phyloP scores from a whole-genome alignment of 2,888 invertebrate genomes.

The Tipula vernalis region DNA sequence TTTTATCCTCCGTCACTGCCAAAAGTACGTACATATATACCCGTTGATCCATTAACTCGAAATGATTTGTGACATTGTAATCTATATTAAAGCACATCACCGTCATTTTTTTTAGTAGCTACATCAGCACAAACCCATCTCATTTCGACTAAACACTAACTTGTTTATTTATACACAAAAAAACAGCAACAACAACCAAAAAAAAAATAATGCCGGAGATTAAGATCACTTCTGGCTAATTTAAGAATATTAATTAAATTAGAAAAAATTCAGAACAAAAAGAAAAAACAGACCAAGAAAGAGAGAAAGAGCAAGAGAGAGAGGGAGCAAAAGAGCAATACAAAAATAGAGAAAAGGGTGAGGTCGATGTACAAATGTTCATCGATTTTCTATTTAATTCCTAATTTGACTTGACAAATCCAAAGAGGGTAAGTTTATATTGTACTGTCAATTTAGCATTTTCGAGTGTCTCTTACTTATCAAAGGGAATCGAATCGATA shows the following conservation, averaged over 20 bases:
- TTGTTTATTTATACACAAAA: not conserved
- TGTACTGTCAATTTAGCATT: not conserved
- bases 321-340: not conserved
- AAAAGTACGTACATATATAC: not conserved
- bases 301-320: not conserved
- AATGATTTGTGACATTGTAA: not conserved
- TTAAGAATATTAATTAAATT: not conserved
- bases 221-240: not conserved
- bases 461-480: not conserved
- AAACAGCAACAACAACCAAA: not conserved
- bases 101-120: not conserved
- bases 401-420: not conserved
- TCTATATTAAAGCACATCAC: not conserved
- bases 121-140: not conserved
- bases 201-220: not conserved
- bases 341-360: not conserved
- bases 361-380: not conserved
- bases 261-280: not conserved
- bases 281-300: not conserved
- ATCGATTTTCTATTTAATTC: not conserved
- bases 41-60: not conserved
- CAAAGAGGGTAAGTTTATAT: not conserved
- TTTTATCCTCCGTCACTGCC: not conserved
- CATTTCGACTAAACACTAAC: not conserved
- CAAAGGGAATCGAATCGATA: not conserved